Base-by-base conservation (phyloP, 2,797 vertebrate genomes). In the Cyclura pinguis region DNA sequence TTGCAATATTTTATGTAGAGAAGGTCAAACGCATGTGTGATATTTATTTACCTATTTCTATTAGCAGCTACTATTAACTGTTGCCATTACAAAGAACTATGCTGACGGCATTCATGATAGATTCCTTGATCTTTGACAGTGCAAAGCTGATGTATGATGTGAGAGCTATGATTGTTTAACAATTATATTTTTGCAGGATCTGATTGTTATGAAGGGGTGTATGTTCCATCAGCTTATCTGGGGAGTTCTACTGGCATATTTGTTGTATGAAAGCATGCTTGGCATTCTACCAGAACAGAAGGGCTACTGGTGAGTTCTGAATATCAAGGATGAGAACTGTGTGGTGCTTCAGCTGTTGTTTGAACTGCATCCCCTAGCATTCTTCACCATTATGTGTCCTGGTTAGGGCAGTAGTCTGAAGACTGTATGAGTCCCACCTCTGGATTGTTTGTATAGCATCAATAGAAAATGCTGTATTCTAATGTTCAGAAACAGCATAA, bases 31-130 rank as follows among this genome's bases (percentile, higher is more conserved):
- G 24, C 2, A 86, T 29, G n/a, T 52, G 90, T 86, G 6, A 77
- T 86, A 87, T 93, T 62, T 80, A 35, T 32, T 89, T 69, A 9
- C 0, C 22, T 27, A 52, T 22, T 89, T 88, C 81, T 84, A 76
- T 81, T 90, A 59, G 74, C 20, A 76, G 0, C n/a, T 90, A 86
- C 35, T 82, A 88, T 4, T 18, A 20, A 35, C 78, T 20, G 14
- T 80, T 76, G 2, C 50, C 42, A 18, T 76, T n/a, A 64, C 38
- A 64, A 57, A 42, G 14, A 55, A 47, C 6, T 88, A 13, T 42
- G 55, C 16, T 86, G 32, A 73, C 55, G 3, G 8, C 32, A 57
- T 27, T 88, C 5, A 55, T 2, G 6, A n/a, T n/a, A 22, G 55
- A n/a, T 83, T 52, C 52, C 38, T 47, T 57, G 52, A 10, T 55